These are phyloP conservation scores for Drosophila paranaensis DNA, from an alignment of 2,888 invertebrate genomes.

Conservation along the genomic window DNA sequence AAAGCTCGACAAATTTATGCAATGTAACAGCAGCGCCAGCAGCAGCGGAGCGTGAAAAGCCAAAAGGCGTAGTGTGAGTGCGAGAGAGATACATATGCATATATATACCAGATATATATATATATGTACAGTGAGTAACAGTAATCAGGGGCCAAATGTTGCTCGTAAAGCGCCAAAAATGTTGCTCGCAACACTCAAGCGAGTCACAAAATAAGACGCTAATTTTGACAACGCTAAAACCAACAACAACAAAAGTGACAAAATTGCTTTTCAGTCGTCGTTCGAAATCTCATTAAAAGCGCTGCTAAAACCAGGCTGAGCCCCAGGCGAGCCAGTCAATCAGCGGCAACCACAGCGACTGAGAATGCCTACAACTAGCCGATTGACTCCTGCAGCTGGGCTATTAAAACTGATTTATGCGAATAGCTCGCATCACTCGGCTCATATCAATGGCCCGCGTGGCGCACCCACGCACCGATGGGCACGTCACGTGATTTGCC, in stretches of 20 bases:
- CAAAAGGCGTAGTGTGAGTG: constrained; percentile 21
- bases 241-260: constrained; percentile 22
- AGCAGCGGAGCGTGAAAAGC: constrained; percentile 39
- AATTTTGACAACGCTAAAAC: constrained; percentile 41
- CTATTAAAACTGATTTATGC: constrained; percentile 75
- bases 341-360: constrained; percentile 3
- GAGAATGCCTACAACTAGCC: constrained; percentile 40
- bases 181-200: constrained; percentile 46
- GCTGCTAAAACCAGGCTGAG: constrained; percentile 45
- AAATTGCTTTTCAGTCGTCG: constrained; percentile 49
- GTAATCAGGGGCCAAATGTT: constrained; percentile 61
- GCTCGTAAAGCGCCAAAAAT: constrained; percentile 48
- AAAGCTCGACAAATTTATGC: constrained; percentile 75
- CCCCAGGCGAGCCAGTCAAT: constrained; percentile 12
- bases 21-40: constrained; percentile 51
- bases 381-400: constrained; percentile 66
- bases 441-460: constrained; percentile 37
- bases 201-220: constrained; percentile 3
- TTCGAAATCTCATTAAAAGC: constrained; percentile 66
- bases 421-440: constrained; percentile 28
- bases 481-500: constrained; percentile 74
- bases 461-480: constrained; percentile 69
- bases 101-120: too few species aligned
- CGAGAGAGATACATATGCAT: background rate
- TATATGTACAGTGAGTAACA: background rate